phyloP scores from a whole-genome alignment of 2,888 invertebrate species.

The Syrphus vitripennis region DNA sequence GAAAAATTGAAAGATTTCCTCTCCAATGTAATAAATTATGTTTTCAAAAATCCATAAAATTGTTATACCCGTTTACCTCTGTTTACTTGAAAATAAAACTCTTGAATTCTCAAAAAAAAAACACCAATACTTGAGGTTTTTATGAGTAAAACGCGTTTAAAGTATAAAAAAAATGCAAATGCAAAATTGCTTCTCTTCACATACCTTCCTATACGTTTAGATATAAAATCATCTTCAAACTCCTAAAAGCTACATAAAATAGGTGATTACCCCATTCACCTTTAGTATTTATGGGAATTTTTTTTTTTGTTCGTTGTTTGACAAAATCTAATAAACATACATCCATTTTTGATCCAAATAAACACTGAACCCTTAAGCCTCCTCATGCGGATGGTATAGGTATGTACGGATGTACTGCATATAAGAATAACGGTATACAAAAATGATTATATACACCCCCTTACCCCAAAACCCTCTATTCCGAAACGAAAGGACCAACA shows the following conservation, averaged over 20 bases:
- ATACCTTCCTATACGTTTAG: not conserved
- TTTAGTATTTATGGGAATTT: constrained; percentile 19
- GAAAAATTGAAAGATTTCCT: not conserved
- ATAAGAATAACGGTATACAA: constrained; percentile 13
- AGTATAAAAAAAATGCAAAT: not conserved
- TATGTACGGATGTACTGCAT: not conserved
- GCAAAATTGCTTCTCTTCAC: too few species aligned
- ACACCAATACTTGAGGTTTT: not conserved
- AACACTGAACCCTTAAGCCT: constrained; percentile 45
- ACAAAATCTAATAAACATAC: constrained; percentile 36
- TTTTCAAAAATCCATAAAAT: not conserved
- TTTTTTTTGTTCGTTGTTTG: not conserved
- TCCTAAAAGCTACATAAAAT: constrained; percentile 22
- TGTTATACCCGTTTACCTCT: not conserved
- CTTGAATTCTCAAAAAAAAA: not conserved
- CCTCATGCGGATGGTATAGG: not conserved
- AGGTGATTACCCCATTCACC: constrained; percentile 36
- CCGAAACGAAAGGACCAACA: not conserved
- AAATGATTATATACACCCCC: not conserved
- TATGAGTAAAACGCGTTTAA: not conserved
- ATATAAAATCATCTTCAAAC: constrained; percentile 6
- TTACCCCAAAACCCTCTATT: not conserved
- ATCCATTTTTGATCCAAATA: constrained; percentile 31
- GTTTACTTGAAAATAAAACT: not conserved
- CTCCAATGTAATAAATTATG: not conserved